Percentiles rank a stretch among this genome's conserved stretches.
Evolutionary conservation across 1,140 invertebrate genomes (phyloP).

Genomic region (Drosophila funebris): DNA sequence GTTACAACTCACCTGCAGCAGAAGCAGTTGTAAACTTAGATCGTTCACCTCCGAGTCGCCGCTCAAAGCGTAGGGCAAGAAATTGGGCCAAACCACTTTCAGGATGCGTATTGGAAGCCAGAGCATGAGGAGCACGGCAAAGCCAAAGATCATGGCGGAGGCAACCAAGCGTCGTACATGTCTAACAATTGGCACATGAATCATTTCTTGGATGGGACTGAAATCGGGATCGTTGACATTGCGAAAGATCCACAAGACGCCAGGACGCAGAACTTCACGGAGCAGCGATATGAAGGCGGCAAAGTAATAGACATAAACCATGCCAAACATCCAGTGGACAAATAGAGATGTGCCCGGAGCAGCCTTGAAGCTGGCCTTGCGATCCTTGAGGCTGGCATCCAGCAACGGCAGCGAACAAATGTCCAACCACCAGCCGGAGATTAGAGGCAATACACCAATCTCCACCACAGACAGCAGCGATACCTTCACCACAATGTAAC

Average conservation of each 20-base stretch:
- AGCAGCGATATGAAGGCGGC: slow-evolving; percentile 95
- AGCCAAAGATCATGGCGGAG: slow-evolving; percentile 98
- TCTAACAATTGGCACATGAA: slow-evolving; percentile 96
- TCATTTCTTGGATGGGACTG: slow-evolving; percentile 99
- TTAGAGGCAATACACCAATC: slow-evolving; percentile 97
- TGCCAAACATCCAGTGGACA: slow-evolving; percentile 99
- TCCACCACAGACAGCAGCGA: slow-evolving; percentile 96
- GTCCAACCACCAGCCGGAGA: slow-evolving; percentile 99
- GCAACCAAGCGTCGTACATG: slow-evolving; percentile 95
- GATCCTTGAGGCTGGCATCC: slow-evolving; percentile 94
- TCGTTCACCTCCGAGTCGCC: slow-evolving; percentile 94
- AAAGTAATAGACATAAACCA: slow-evolving; percentile 99
- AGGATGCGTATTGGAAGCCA: slow-evolving; percentile 97
- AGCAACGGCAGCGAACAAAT: slow-evolving; percentile 98
- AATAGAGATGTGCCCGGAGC: slow-evolving; percentile 98
- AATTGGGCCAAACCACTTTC: slow-evolving; percentile 92
- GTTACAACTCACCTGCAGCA: slow-evolving; percentile 91
- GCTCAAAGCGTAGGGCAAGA: slow-evolving; percentile 96
- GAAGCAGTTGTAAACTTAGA: slow-evolving; percentile 95
- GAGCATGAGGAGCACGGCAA: slow-evolving; percentile 96
- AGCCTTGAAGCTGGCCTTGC: slow-evolving; percentile 93
- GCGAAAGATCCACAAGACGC: slow-evolving; percentile 97
- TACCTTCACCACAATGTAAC: slow-evolving; percentile 99
- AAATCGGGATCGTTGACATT: slow-evolving; percentile 99
- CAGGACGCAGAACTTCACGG: slow-evolving; percentile 96